Conservation (phyloP, 2,113 vertebrate species). For the Amphiprion percula region DNA sequence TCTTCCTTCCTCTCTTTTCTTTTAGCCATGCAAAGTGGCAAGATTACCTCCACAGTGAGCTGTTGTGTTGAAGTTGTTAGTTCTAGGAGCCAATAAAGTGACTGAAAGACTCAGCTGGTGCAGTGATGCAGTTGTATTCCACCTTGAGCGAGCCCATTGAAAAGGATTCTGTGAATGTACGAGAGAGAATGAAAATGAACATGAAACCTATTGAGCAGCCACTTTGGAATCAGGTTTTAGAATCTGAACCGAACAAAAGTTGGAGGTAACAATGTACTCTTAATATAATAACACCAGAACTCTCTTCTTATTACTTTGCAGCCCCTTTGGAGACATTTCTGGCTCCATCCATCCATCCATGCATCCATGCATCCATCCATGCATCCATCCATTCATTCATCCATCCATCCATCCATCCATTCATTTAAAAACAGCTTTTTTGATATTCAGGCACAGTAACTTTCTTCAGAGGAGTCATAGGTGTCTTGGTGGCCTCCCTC, state of each 20-base stretch:
- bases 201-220: neutral
- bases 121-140: neutral
- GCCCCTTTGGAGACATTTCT: neutral
- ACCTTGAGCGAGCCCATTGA: neutral
- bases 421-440: no score
- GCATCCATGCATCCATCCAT: no score
- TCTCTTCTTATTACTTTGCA: no score
- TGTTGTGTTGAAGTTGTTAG: neutral
- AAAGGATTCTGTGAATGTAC: neutral
- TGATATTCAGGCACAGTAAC: no score
- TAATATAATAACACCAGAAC: no score
- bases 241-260: no score
- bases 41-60: slow-evolving; percentile 31
- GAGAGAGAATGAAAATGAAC: neutral
- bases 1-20: slow-evolving; percentile 17
- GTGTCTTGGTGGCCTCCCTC: no score
- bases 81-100: slow-evolving; percentile 11
- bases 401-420: no score
- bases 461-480: no score
- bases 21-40: neutral
- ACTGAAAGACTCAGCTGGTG: slow-evolving; percentile 7
- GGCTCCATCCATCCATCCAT: neutral
- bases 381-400: no score
- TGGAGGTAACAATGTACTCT: neutral
- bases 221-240: neutral